These are phyloP conservation scores for Notechis scutatus DNA, from an alignment of 2,113 vertebrate genomes.

Conservation along the genomic window DNA sequence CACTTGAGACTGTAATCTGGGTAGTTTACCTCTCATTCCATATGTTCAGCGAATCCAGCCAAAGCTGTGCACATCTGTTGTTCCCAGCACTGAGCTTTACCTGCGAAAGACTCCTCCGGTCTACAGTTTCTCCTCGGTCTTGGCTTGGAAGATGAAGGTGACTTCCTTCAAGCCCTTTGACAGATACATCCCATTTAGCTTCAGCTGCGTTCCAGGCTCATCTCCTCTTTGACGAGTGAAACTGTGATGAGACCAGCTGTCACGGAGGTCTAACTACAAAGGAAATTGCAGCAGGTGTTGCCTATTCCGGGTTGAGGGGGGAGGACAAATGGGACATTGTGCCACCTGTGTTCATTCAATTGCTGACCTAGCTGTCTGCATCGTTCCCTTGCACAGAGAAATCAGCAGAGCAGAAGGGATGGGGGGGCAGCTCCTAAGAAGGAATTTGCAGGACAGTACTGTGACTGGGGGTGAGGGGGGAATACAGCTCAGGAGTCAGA, in stretches of 20 bases:
- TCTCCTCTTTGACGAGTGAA: neutral
- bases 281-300: conserved; percentile 22
- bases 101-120: neutral
- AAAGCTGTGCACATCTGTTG: neutral
- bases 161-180: neutral
- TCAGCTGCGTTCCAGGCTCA: neutral
- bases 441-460: too few species aligned
- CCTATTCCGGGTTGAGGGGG: neutral
- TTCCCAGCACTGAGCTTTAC: neutral
- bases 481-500: neutral
- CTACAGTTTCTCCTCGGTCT: neutral
- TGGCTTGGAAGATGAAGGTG: neutral
- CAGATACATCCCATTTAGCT: neutral
- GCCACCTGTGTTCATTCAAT: neutral
- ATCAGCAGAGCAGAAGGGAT: neutral
- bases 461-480: too few species aligned
- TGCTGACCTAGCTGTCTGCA: neutral
- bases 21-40: neutral
- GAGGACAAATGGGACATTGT: neutral
- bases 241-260: conserved; percentile 7
- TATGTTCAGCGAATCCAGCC: neutral
- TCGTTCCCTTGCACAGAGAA: neutral
- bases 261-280: neutral
- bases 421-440: neutral
- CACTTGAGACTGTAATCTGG: neutral